Evolutionary conservation across 92 coral and sea anemone genomes (phyloP).

Genomic region (Epizoanthus illoricatus): DNA sequence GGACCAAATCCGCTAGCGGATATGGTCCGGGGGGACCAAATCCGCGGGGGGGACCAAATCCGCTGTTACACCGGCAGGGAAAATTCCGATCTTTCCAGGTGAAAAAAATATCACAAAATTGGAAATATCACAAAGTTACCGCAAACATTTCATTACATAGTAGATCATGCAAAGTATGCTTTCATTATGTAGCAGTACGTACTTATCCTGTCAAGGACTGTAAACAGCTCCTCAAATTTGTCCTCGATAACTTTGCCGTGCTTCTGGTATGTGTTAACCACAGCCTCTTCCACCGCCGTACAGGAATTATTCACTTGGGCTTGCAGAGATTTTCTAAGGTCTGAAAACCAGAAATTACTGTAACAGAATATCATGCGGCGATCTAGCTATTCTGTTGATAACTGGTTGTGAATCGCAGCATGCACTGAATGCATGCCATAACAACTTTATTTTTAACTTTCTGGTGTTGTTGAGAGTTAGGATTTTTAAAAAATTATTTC

Average conservation of each 20-base stretch:
- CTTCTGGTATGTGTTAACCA: conserved; percentile 81
- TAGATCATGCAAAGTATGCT: neutral
- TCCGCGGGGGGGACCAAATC: too few species aligned
- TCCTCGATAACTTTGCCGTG: conserved; percentile 87
- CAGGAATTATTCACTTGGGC: conserved; percentile 76
- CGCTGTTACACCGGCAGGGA: too few species aligned
- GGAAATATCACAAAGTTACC: neutral
- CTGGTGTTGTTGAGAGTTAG: too few species aligned
- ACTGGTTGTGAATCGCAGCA: too few species aligned
- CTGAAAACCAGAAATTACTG: conserved; percentile 28
- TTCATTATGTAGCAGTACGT: conserved; percentile 21
- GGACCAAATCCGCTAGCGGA: too few species aligned
- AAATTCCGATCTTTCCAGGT: too few species aligned
- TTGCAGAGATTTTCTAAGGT: conserved; percentile 84
- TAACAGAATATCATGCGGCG: neutral
- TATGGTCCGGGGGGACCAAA: too few species aligned
- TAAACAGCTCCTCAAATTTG: conserved; percentile 88
- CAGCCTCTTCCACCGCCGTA: conserved; percentile 86
- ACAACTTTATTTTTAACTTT: too few species aligned
- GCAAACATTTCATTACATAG: neutral
- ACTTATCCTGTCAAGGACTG: conserved; percentile 93
- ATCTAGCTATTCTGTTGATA: too few species aligned
- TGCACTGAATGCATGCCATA: too few species aligned
- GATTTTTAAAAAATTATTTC: too few species aligned
- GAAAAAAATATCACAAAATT: too few species aligned